phyloP scores from a whole-genome alignment of 2,113 vertebrate genomes.

The Pan troglodytes region DNA sequence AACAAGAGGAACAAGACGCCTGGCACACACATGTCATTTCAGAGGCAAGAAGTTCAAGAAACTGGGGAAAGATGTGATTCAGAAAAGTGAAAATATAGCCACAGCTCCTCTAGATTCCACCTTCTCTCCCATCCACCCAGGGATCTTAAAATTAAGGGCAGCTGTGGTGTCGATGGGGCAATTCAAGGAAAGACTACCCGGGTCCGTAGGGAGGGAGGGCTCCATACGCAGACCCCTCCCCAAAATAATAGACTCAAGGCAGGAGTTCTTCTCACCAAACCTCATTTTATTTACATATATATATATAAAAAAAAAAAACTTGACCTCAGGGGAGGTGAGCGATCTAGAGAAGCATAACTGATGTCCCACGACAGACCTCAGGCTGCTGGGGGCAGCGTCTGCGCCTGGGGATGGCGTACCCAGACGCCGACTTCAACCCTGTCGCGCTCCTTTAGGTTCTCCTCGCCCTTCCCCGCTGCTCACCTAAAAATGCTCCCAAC shows the following conservation, averaged over 20 bases:
- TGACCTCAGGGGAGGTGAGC: not conserved
- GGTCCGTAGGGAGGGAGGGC: not conserved
- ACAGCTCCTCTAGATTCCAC: not conserved
- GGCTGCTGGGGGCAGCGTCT: not conserved
- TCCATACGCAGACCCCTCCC: not conserved
- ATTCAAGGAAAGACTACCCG: not conserved
- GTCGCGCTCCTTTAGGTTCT: not conserved
- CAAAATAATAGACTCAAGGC: not conserved
- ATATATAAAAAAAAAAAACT: not conserved
- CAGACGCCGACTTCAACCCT: not conserved
- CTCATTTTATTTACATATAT: not conserved
- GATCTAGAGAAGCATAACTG: not conserved
- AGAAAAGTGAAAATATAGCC: not conserved
- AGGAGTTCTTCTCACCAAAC: not conserved
- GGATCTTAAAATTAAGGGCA: not conserved
- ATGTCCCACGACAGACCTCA: not conserved
- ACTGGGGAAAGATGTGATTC: not conserved
- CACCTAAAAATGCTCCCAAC: not conserved
- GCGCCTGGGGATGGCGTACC: not conserved
- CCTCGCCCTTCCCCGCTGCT: not conserved
- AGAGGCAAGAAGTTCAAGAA: conserved; percentile 31
- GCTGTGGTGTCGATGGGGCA: not conserved
- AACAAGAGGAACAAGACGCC: not conserved
- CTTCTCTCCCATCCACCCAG: not conserved
- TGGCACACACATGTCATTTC: not conserved